Conservation (phyloP, 2,888 invertebrate species). For the Drosophila lutescens region DNA sequence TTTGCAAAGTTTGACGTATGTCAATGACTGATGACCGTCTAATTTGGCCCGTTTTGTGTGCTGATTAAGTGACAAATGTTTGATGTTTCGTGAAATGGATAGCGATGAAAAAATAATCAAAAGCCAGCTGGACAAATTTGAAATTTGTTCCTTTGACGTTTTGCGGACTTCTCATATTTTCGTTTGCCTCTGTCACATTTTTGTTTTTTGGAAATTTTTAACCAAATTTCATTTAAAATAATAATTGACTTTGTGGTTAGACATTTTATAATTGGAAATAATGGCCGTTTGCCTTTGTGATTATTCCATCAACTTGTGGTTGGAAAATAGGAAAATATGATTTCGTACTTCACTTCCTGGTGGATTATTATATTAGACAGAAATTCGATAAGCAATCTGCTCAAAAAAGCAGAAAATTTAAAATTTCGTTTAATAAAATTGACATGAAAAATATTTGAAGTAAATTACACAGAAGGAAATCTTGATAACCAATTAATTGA, state of each 20-base stretch:
- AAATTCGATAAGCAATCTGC: neutral
- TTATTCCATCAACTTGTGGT: slow-evolving; percentile 1
- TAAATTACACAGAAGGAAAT: too few relatives aligned
- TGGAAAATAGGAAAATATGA: neutral
- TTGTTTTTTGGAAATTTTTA: neutral
- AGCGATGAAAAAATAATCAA: neutral
- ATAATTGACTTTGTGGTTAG: slow-evolving; percentile 9
- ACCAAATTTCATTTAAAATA: neutral
- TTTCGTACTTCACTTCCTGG: neutral
- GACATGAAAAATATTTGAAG: too few relatives aligned
- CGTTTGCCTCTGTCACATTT: too few relatives aligned
- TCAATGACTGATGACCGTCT: slow-evolving; percentile 40
- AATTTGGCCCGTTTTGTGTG: slow-evolving; percentile 56
- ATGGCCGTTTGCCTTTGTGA: neutral
- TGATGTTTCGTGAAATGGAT: slow-evolving; percentile 54
- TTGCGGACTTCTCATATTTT: too few relatives aligned
- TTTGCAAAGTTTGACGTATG: slow-evolving; percentile 47
- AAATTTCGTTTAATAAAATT: neutral
- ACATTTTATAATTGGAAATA: slow-evolving; percentile 15
- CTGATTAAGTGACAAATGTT: slow-evolving; percentile 65
- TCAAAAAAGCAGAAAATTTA: neutral
- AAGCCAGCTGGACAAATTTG: neutral
- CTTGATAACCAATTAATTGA: neutral
- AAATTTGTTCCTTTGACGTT: neutral
- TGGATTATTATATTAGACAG: neutral